These are phyloP conservation scores for Hemiprocne comata DNA, from an alignment of 2,113 vertebrate genomes.

Conservation along the genomic window DNA sequence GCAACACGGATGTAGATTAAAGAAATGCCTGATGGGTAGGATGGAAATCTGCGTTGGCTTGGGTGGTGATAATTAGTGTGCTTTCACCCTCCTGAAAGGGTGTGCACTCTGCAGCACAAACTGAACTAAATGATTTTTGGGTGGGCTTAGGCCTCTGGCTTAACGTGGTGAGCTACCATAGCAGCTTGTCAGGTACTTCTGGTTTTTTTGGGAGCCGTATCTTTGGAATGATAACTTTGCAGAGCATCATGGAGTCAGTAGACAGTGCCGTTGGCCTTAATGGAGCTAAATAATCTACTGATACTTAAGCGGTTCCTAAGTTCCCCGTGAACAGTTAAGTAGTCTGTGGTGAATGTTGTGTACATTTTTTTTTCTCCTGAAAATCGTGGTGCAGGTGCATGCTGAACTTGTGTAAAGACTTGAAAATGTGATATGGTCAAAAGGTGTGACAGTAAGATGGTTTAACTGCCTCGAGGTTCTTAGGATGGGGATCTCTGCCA, in stretches of 20 bases:
- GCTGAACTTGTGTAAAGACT: conserved; percentile 26
- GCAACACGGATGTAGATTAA: conserved; percentile 19
- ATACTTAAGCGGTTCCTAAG: conserved; percentile 3
- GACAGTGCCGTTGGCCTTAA: conserved; percentile 47
- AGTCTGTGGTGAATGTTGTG: conserved; percentile 43
- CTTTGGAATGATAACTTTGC: conserved; percentile 10
- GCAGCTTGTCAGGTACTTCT: conserved; percentile 33
- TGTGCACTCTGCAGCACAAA: conserved; percentile 28
- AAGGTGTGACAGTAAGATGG: conserved; percentile 2
- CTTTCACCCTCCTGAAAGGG: conserved; percentile 42
- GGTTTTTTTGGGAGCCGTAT: conserved; percentile 31
- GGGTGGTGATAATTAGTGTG: conserved; percentile 44
- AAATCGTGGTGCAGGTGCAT: conserved; percentile 32
- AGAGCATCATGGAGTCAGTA: conserved; percentile 33
- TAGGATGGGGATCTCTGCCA: conserved; percentile 39
- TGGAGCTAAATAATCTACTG: conserved; percentile 36
- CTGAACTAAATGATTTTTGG: conserved; percentile 51
- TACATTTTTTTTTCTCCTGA: conserved; percentile 52
- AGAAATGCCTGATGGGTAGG: conserved; percentile 30
- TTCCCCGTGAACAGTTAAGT: conserved; percentile 18
- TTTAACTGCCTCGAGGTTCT: conserved; percentile 48
- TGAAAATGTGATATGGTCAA: conserved; percentile 11
- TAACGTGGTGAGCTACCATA: conserved; percentile 39
- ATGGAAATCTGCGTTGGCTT: conserved; percentile 34
- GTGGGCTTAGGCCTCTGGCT: conserved; percentile 58